These are phyloP conservation scores for Chlorops oryzae DNA, from an alignment of 1,140 invertebrate genomes.

Conservation along the genomic window DNA sequence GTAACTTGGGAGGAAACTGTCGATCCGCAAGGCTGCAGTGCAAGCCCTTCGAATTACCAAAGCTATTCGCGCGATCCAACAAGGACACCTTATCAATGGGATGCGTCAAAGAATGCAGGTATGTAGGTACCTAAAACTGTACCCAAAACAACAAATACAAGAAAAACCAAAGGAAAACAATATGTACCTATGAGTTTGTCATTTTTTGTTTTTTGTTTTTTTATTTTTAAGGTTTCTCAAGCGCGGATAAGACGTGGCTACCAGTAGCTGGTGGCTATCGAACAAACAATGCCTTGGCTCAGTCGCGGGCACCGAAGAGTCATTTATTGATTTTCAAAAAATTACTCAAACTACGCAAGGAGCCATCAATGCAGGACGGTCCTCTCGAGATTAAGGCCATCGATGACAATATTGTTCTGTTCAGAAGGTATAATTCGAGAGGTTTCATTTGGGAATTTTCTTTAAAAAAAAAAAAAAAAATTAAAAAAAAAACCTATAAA, in stretches of 20 bases:
- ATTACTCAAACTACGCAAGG: slow-evolving; percentile 16
- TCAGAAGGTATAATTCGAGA: slow-evolving; percentile 5
- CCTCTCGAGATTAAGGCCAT: slow-evolving; percentile 16
- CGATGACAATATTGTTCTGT: slow-evolving; percentile 20
- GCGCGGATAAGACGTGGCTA: slow-evolving; percentile 57
- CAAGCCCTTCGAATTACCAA: slow-evolving; percentile 19
- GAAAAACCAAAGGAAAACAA: background rate
- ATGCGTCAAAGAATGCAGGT: slow-evolving; percentile 25
- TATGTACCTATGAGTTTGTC: background rate
- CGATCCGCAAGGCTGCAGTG: slow-evolving; percentile 15
- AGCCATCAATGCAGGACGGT: slow-evolving; percentile 26
- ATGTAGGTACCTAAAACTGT: background rate
- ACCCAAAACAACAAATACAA: background rate
- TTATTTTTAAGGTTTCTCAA: slow-evolving; percentile 52
- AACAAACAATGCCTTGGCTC: slow-evolving; percentile 47
- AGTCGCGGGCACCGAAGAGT: slow-evolving; percentile 25
- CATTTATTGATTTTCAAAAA: slow-evolving; percentile 21
- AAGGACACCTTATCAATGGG: slow-evolving; percentile 62
- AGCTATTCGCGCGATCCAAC: slow-evolving; percentile 50
- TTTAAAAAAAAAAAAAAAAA: too few species aligned
- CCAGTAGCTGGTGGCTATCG: slow-evolving; percentile 54
- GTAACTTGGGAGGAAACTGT: slow-evolving; percentile 50
- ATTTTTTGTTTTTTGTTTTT: background rate
- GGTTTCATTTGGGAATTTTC: background rate
- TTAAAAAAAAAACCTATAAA: too few species aligned